A percentile compares a stretch with the other conserved stretches of the same genome.
These are phyloP conservation scores for Lagorchestes hirsutus DNA, from an alignment of 2,797 vertebrate genomes.

Conservation along the genomic window DNA sequence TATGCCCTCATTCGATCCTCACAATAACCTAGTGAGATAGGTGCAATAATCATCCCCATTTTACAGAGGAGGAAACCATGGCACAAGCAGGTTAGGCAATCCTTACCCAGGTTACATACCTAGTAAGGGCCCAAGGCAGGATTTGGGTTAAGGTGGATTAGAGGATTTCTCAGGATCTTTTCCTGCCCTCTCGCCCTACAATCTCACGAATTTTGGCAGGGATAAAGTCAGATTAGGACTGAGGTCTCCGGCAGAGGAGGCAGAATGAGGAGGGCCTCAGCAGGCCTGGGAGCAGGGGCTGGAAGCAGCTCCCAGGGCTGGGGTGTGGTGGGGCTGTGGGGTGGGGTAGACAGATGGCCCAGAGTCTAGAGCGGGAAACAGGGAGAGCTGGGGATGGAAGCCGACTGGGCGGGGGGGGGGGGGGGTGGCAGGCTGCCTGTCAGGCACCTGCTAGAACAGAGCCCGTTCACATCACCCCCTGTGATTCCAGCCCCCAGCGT, in stretches of 20 bases:
- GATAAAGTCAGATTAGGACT: not conserved
- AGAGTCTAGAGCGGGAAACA: not conserved
- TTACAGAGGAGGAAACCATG: not conserved
- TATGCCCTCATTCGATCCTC: not conserved
- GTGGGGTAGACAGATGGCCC: not conserved
- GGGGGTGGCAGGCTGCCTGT: conserved; percentile 2
- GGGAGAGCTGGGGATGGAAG: not conserved
- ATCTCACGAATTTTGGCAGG: not conserved
- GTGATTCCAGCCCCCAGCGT: not conserved
- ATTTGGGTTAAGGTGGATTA: not conserved
- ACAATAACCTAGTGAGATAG: not conserved
- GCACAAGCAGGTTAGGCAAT: not conserved
- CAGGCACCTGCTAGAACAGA: conserved; percentile 21
- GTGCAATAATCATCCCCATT: not conserved
- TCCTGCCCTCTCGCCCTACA: not conserved
- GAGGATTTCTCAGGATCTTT: not conserved
- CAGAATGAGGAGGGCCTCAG: not conserved
- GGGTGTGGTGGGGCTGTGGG: not conserved
- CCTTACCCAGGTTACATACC: not conserved
- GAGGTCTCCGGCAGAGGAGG: not conserved
- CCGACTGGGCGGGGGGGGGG: not conserved
- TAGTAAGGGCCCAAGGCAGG: not conserved
- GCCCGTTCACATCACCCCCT: not conserved
- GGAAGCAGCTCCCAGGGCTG: not conserved
- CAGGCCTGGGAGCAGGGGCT: not conserved